These are phyloP conservation scores for Girardinus metallicus DNA, from an alignment of 2,797 vertebrate genomes.

Conservation along the genomic window DNA sequence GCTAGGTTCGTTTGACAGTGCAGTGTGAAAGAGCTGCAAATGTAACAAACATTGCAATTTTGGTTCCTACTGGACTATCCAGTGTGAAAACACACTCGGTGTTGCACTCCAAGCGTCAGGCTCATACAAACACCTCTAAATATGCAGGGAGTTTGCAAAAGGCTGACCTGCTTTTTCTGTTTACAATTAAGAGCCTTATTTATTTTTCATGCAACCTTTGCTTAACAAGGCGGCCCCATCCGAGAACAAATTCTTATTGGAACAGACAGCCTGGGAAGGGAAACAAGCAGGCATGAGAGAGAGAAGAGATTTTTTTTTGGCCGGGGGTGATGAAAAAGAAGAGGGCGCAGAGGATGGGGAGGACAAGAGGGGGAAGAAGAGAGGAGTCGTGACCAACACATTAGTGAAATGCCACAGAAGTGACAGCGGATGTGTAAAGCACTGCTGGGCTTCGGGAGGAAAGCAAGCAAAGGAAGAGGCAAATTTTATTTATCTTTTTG, in stretches of 20 bases:
- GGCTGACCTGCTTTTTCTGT: conserved; percentile 20
- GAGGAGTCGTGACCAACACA: conserved; percentile 30
- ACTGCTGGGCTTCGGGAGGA: conserved; percentile 28
- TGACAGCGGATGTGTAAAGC: conserved; percentile 25
- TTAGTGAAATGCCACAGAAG: conserved; percentile 31
- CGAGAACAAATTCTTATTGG: conserved; percentile 44
- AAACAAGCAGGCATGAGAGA: conserved; percentile 36
- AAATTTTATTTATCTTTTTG: neutral
- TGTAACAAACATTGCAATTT: too few relatives aligned
- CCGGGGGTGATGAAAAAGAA: conserved; percentile 28
- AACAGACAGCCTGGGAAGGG: conserved; percentile 50
- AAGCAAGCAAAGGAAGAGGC: neutral
- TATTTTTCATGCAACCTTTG: conserved; percentile 39
- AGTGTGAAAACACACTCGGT: neutral
- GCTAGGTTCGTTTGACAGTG: too few relatives aligned
- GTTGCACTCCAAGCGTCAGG: neutral
- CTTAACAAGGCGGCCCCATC: conserved; percentile 36
- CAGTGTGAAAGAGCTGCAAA: too few relatives aligned
- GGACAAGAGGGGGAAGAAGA: conserved; percentile 4
- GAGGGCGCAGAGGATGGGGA: conserved; percentile 7
- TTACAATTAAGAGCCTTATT: conserved; percentile 28
- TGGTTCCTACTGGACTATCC: too few relatives aligned
- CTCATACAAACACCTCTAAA: conserved; percentile 8
- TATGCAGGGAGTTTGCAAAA: conserved; percentile 13
- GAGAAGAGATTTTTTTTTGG: conserved; percentile 28